Base-by-base conservation (phyloP, 2,797 vertebrate genomes). In the Eupleurogrammus muticus region DNA sequence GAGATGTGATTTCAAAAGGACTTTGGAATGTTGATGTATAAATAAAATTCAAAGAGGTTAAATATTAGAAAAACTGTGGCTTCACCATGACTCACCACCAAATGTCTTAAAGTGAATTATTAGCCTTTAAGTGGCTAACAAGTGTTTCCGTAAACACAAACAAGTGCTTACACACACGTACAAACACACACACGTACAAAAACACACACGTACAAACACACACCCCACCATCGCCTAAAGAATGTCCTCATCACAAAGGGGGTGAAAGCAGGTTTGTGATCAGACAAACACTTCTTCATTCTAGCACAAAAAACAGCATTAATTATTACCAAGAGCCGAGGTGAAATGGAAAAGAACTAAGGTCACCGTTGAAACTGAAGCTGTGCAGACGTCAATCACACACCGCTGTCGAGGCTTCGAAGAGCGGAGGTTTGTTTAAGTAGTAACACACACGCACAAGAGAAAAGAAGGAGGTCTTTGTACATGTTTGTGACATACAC, bases 311-410 rank as follows among this genome's bases (percentile, higher is more conserved):
- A 13, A 86, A 85, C 35, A 38, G 16, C 51, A 83, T 86, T 77
- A 83, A 90, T 84, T 34, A 92, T 92, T 90, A 81, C 23, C 79
- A 66, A 12, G 16, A 40, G 9, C 14, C 52, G 47, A 72, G 67
- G 14, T 42, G 47, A 62, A 59, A 66, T 46, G 78, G 73, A 87
- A 83, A 85, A 85, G 44, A 90, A 75, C 52, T 59, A 14, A 54
- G 35, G 52, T 48, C 67, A 10, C 10, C 62, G 73, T 59, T 67
- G n/a, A 47, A 54, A 69, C 54, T 32, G 54, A 64, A 13, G n/a
- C 19, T 13, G 60, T 16, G 63, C 65, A 24, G 42, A 67, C 50
- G 68, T 70, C 20, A 62, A 73, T 56, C 40, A 55, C 48, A 53
- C 54, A 71, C 47, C 57, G 42, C 64, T 10, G 54, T 63, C 70